phyloP scores from a whole-genome alignment of 2,797 vertebrate species.

The Clarias pachynema region DNA sequence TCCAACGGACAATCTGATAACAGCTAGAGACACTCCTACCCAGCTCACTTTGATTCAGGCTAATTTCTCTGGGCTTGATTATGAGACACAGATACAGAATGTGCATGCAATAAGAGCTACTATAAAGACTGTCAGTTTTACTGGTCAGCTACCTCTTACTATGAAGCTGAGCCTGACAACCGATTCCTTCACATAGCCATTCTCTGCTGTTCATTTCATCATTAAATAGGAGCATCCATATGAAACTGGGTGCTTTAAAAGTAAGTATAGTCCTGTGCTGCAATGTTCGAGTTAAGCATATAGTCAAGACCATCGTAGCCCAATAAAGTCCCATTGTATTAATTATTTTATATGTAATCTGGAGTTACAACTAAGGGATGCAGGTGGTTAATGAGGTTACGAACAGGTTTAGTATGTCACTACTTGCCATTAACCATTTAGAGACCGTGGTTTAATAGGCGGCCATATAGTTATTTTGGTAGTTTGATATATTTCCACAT shows the following conservation, averaged over 20 bases:
- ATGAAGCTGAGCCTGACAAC: neutral
- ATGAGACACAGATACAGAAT: neutral
- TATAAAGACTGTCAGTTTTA: neutral
- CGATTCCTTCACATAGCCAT: neutral
- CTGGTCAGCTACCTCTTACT: neutral
- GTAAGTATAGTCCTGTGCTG: neutral
- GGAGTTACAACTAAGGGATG: neutral
- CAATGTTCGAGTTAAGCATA: neutral
- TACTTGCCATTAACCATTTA: neutral
- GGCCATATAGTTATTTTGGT: neutral
- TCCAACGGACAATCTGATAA: constrained; percentile 49
- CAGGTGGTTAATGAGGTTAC: neutral
- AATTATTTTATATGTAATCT: neutral
- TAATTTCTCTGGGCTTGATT: constrained; percentile 10
- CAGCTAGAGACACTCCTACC: constrained; percentile 10
- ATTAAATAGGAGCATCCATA: neutral
- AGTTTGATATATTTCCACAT: neutral
- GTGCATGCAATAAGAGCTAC: neutral
- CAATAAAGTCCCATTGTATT: neutral
- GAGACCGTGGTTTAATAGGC: neutral
- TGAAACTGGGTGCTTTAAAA: neutral
- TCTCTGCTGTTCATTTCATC: neutral
- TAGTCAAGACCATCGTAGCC: neutral
- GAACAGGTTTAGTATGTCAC: neutral
- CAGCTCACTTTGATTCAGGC: constrained; percentile 15